Percentiles rank a stretch among this genome's conserved stretches.
Conservation (phyloP, 92 coral and sea anemone genomes). For the Phenganax subtilis region DNA sequence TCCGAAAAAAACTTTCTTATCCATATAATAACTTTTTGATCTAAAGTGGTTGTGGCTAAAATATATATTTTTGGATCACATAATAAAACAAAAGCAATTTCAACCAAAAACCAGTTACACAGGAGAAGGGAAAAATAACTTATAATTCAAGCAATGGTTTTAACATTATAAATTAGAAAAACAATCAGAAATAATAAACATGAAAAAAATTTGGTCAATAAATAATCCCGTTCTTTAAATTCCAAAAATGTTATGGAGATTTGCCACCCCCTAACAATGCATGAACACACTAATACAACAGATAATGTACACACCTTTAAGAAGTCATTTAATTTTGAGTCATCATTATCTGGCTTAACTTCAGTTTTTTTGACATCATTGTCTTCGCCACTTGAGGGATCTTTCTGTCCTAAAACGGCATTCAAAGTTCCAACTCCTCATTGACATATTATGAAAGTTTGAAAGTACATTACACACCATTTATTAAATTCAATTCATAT, state of each 20-base stretch:
- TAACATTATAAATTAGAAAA: neutral
- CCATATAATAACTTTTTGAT: no score
- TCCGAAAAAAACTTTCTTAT: no score
- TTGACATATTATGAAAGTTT: neutral
- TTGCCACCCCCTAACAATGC: neutral
- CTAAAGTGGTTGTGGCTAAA: no score
- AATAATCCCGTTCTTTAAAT: neutral
- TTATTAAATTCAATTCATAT: conserved; percentile 5
- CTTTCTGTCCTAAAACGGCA: conserved; percentile 37
- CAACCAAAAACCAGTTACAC: no score
- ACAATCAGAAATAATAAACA: neutral
- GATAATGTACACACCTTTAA: conserved; percentile 54
- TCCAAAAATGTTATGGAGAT: neutral
- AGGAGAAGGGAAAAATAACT: neutral
- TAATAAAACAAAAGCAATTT: no score
- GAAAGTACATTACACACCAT: neutral
- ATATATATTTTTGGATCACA: no score
- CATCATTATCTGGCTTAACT: conserved; percentile 32
- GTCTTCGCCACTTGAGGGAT: conserved; percentile 11
- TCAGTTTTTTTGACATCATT: conserved; percentile 1
- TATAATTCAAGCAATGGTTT: neutral
- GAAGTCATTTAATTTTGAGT: conserved; percentile 81
- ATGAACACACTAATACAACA: neutral
- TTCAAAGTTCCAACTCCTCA: neutral
- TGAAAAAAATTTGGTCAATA: no score